These are phyloP conservation scores for Notolepis coatsorum DNA, from an alignment of 2,797 vertebrate genomes.

Conservation along the genomic window DNA sequence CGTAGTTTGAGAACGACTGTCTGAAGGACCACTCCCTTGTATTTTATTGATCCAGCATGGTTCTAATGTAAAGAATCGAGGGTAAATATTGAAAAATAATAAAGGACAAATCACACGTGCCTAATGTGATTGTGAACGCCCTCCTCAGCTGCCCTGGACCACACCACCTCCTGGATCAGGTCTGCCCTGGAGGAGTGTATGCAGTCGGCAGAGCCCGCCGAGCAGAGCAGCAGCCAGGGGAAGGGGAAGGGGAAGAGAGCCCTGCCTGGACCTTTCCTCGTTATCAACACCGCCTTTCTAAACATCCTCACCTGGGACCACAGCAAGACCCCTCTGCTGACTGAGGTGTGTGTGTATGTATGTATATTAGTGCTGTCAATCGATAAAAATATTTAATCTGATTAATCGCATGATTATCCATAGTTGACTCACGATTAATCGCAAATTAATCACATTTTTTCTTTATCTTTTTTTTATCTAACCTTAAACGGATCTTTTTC, in stretches of 20 bases:
- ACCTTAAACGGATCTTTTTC: too few relatives aligned
- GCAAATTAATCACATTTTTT: too few relatives aligned
- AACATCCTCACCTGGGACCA: conserved; percentile 89
- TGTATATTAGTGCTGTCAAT: too few relatives aligned
- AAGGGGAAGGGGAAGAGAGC: conserved; percentile 70
- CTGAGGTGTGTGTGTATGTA: conserved; percentile 83
- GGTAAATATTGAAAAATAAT: too few relatives aligned
- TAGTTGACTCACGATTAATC: too few relatives aligned
- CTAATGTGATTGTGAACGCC: neutral
- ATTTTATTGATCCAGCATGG: too few relatives aligned
- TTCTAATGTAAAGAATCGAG: too few relatives aligned
- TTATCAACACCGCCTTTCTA: conserved; percentile 90
- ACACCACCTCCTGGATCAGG: conserved; percentile 92
- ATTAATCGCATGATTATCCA: too few relatives aligned
- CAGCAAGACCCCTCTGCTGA: conserved; percentile 79
- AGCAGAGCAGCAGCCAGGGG: conserved; percentile 63
- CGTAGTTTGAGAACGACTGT: too few relatives aligned
- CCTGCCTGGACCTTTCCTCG: conserved; percentile 84
- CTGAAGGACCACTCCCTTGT: too few relatives aligned
- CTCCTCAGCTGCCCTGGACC: conserved; percentile 85
- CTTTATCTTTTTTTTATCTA: too few relatives aligned
- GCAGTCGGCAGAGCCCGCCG: conserved; percentile 62
- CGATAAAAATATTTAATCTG: too few relatives aligned
- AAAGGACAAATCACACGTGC: neutral
- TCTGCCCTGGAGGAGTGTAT: conserved; percentile 85